phyloP scores from a whole-genome alignment of 1,140 invertebrate species.

The Drosophila mojavensis region DNA sequence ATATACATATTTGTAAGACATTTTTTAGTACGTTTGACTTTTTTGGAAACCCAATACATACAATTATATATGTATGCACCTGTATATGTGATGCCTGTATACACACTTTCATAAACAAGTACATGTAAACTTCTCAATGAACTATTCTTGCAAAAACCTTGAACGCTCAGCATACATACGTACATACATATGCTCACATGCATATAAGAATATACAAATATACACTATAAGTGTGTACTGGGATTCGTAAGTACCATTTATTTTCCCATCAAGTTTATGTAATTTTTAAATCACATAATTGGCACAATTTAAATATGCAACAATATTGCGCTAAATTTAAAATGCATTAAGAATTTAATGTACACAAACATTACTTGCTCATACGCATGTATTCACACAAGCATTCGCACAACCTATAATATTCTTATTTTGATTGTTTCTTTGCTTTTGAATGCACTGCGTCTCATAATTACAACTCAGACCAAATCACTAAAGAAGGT shows the following conservation, averaged over 20 bases:
- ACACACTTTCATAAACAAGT: not conserved
- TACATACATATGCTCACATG: not conserved
- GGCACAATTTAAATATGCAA: not conserved
- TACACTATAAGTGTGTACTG: not conserved
- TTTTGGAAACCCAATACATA: too few relatives aligned
- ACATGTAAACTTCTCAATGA: conserved; percentile 26
- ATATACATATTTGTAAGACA: not conserved
- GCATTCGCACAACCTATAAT: not conserved
- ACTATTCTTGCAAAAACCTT: conserved; percentile 51
- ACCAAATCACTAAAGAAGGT: not conserved
- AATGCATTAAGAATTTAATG: not conserved
- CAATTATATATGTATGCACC: not conserved
- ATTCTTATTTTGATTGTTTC: not conserved
- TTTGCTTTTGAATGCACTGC: too few relatives aligned
- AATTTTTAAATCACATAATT: conserved; percentile 5
- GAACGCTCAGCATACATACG: conserved; percentile 45
- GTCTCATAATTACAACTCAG: too few relatives aligned
- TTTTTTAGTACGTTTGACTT: too few relatives aligned
- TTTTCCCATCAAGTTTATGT: conserved; percentile 25
- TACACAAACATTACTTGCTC: not conserved
- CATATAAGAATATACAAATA: conserved; percentile 3
- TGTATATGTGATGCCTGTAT: not conserved
- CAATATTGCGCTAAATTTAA: not conserved
- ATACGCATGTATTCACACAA: not conserved
- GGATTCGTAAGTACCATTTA: conserved; percentile 14